Conservation (phyloP, 2,888 invertebrate species). For the Gisinianus flammeolus region DNA sequence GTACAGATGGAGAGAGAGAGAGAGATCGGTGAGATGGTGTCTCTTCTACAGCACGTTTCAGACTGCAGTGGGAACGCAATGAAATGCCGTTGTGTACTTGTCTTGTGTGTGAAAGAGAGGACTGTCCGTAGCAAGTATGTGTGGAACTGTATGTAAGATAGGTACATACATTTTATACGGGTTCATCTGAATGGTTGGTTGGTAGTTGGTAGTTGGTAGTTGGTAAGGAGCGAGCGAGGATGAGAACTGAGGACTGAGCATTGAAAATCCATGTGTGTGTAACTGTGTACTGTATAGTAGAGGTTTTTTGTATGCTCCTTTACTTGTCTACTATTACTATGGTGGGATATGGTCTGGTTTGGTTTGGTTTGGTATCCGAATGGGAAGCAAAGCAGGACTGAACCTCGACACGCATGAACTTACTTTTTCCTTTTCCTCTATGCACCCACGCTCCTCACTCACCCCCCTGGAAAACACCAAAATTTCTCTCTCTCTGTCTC, state of each 20-base stretch:
- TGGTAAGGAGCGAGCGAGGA: background rate
- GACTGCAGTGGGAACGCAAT: conserved; percentile 40
- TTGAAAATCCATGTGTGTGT: no score
- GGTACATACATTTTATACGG: no score
- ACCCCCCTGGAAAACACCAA: no score
- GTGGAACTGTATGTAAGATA: no score
- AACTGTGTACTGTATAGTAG: background rate
- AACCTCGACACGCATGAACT: conserved; percentile 35
- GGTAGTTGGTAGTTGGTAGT: background rate
- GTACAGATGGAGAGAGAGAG: conserved; percentile 7
- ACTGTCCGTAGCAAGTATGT: no score
- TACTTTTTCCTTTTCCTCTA: background rate
- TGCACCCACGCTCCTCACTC: conserved; percentile 10
- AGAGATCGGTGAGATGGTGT: conserved; percentile 33
- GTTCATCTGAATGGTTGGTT: no score
- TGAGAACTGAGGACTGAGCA: background rate
- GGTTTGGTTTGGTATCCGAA: background rate
- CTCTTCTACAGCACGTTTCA: conserved; percentile 40
- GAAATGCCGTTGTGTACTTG: background rate
- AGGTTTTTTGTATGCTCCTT: no score
- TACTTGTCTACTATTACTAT: background rate
- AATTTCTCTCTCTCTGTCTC: background rate
- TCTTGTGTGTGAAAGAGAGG: no score
- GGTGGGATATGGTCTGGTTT: background rate
- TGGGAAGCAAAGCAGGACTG: background rate